Conservation (phyloP, 2,113 vertebrate genomes). For the Pygoscelis antarcticus region DNA sequence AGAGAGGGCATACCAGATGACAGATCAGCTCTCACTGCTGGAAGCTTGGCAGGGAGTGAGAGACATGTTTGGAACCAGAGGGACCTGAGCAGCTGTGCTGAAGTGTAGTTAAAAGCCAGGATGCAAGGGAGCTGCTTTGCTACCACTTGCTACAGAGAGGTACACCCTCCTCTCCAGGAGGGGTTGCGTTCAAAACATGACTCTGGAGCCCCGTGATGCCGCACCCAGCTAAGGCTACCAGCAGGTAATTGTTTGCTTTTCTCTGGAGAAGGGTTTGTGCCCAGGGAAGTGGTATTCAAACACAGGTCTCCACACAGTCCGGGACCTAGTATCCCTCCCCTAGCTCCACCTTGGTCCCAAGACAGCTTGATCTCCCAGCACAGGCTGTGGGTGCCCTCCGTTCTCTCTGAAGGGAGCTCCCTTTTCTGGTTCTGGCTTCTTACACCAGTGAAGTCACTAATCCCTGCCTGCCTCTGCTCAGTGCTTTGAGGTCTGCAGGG, state of each 20-base stretch:
- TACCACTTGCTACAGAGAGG: neutral
- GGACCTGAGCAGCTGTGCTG: neutral
- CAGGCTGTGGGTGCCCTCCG: accelerated
- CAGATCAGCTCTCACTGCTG: neutral
- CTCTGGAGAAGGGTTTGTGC: slow-evolving; percentile 4
- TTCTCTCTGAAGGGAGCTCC: neutral
- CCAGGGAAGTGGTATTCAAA: slow-evolving; percentile 25
- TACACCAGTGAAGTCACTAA: neutral
- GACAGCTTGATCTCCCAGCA: neutral
- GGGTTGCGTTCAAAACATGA: neutral
- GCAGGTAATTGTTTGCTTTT: slow-evolving; percentile 37
- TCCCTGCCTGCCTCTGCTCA: neutral
- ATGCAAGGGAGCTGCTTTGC: neutral
- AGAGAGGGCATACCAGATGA: neutral
- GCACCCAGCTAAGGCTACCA: slow-evolving; percentile 11
- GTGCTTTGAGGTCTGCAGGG: neutral
- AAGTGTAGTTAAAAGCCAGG: neutral
- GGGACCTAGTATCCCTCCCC: neutral
- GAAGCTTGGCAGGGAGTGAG: neutral
- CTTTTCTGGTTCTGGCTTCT: neutral
- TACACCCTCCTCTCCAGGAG: neutral
- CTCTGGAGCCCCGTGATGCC: neutral
- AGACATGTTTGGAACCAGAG: neutral
- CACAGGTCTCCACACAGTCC: neutral
- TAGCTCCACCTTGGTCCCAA: neutral